Base-by-base conservation (phyloP, 2,113 vertebrate species). In the Myotis yumanensis region DNA sequence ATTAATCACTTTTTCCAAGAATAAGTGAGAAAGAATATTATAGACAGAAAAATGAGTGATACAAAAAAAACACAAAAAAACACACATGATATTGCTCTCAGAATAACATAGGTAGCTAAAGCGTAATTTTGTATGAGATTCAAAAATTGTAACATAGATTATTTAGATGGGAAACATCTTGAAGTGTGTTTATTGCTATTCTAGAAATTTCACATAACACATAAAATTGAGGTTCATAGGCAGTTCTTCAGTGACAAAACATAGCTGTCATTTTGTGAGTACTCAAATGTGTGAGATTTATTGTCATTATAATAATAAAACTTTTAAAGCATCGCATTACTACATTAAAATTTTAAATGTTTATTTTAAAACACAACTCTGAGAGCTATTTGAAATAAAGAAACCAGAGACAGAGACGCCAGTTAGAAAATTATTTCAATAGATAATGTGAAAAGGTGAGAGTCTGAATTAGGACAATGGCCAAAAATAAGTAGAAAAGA, bases 281-380 rank as follows among this genome's bases (percentile, higher is more conserved):
- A 64, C 66, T 93, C 48, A 93, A 75, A 82, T 66, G 68, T 75
- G 23, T 85, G 35, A 72, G 35, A 73, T 86, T n/a, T 90, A 86
- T 35, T 89, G 7, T 75, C 57, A 85, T 66, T 28, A 80, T 32
- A 43, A 68, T 75, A 66, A 68, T 62, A 79, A 80, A 86, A 86
- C 12, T 57, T 80, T 93, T 73, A 68, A 90, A 81, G 86, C 30
- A 81, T 28, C 35, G 22, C 35, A 86, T 86, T 62, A 59, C 23
- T 81, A 43, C 40, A n/a, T 68, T 75, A 43, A 28, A 77, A 72
- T 18, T 46, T 79, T 80, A 52, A 86, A 64, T 68, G 32, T 73
- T 22, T 69, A 76, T 90, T 93, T 90, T 90, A 69, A 86, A 90
- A 93, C 40, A 75, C 73, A 90, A 81, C 4, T 73, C 23, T 93